Evolutionary conservation across 2,797 vertebrate species (phyloP).

Genomic region (Siniperca obscura): DNA sequence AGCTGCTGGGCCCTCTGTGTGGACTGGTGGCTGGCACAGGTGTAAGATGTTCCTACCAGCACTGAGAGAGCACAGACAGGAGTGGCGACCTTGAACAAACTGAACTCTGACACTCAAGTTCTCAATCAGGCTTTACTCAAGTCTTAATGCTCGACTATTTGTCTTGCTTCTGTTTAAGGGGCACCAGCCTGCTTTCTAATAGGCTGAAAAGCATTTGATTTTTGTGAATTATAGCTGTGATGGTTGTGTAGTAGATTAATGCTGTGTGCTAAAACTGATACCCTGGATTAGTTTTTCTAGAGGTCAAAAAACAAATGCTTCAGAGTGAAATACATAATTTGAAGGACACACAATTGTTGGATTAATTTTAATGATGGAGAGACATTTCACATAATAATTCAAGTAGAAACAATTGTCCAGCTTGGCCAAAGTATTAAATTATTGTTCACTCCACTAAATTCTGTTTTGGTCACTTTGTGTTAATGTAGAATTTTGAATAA

Average conservation of each 20-base stretch:
- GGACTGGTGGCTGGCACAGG: conserved; percentile 51
- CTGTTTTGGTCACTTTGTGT: background rate
- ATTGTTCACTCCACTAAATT: background rate
- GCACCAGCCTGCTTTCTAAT: background rate
- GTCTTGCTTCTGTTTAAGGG: conserved; percentile 24
- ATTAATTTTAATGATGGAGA: background rate
- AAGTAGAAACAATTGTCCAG: background rate
- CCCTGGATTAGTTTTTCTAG: conserved; percentile 11
- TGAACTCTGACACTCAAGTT: conserved; percentile 6
- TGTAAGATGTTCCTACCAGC: conserved; percentile 55
- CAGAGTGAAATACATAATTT: background rate
- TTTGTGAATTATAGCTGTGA: conserved; percentile 13
- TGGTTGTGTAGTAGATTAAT: background rate
- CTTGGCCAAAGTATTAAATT: conserved; percentile 1
- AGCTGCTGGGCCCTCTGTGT: conserved; percentile 47
- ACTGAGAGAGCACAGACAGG: conserved; percentile 38
- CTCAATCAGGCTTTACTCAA: conserved; percentile 18
- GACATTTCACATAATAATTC: background rate
- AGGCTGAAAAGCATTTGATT: conserved; percentile 7
- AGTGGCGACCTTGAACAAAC: conserved; percentile 46
- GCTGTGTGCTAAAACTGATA: conserved; percentile 9
- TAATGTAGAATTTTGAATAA: background rate
- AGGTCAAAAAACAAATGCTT: conserved; percentile 17
- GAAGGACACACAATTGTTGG: background rate
- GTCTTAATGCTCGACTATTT: conserved; percentile 20